These are phyloP conservation scores for Sipha maydis DNA, from an alignment of 2,888 invertebrate genomes.

Conservation along the genomic window DNA sequence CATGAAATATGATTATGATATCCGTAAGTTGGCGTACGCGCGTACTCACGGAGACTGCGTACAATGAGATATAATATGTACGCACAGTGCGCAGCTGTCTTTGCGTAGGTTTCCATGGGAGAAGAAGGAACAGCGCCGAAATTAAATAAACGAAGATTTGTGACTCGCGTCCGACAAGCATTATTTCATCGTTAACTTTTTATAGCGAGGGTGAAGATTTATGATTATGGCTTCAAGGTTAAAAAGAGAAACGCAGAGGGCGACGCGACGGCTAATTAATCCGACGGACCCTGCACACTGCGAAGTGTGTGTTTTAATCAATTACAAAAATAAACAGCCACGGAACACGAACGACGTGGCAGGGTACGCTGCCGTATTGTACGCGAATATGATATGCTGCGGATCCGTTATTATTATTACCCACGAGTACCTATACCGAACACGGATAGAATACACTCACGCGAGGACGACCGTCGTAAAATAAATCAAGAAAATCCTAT, in stretches of 20 bases:
- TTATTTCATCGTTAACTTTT: conserved; percentile 45
- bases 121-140: not conserved
- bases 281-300: conserved; percentile 7
- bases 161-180: conserved; percentile 42
- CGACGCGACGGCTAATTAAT: conserved; percentile 30
- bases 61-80: not conserved
- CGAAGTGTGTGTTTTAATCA: conserved; percentile 32
- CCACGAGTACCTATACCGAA: not conserved
- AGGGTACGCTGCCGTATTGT: not conserved
- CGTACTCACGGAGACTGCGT: not conserved
- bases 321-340: conserved; percentile 41
- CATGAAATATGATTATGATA: conserved; percentile 39
- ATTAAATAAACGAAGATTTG: conserved; percentile 49
- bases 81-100: too few species aligned
- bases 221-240: conserved; percentile 25
- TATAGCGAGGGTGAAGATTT: conserved; percentile 47
- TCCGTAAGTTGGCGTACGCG: not conserved
- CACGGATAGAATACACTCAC: not conserved
- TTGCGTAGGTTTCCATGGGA: not conserved
- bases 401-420: not conserved
- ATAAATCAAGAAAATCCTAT: not conserved
- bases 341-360: conserved; percentile 4
- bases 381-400: not conserved
- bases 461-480: not conserved
- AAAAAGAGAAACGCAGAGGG: not conserved